Evolutionary conservation across 2,113 vertebrate genomes (phyloP), one percentile per base, ranked within the genome.

Genomic region (Leptobrachium ailaonicum): DNA sequence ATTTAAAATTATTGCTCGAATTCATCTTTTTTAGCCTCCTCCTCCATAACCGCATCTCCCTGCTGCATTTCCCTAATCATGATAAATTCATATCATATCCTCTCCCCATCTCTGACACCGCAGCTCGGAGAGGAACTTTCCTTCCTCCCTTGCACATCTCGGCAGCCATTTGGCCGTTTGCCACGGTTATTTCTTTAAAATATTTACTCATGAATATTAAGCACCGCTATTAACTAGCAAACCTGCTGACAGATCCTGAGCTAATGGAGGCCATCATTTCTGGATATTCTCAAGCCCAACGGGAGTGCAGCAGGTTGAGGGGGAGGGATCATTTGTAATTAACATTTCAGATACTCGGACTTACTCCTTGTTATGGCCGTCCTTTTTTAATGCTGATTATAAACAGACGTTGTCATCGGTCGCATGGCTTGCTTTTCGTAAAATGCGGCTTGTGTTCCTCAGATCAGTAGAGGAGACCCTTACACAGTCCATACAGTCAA

Each of bases 191-290:
- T 81, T 81, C 80, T 82, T 80, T 85, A 73, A 85, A 83, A 83
- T 82, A 85, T 83, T 76, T 75, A 76, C 84, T 85, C 82, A 83
- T 83, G 84, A 85, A 85, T 83, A 85, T 83, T 83, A 85, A 83
- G 84, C 79, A 47, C 64, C 60, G 79, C 80, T 81, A 83, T 83
- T 82, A 77, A 83, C 79, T 76, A 76, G 84, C 76, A 82, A 77
- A 53, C 20, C 73, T 53, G 42, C 68, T 60, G 58, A 81, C 79
- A 81, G 79, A 60, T 81, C 62, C 79, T 4, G 47, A 42, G 71
- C 56, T 75, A 81, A 81, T 81, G 72, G 71, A 81, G 79, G 68
- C 79, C 47, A 81, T 81, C 71, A 81, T 66, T 81, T 75, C 72
- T 75, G 20, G 71, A 81, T 75, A 81, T 75, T 81, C 79, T 81